phyloP scores from a whole-genome alignment of 2,113 vertebrate genomes.

The Eolophus roseicapilla region DNA sequence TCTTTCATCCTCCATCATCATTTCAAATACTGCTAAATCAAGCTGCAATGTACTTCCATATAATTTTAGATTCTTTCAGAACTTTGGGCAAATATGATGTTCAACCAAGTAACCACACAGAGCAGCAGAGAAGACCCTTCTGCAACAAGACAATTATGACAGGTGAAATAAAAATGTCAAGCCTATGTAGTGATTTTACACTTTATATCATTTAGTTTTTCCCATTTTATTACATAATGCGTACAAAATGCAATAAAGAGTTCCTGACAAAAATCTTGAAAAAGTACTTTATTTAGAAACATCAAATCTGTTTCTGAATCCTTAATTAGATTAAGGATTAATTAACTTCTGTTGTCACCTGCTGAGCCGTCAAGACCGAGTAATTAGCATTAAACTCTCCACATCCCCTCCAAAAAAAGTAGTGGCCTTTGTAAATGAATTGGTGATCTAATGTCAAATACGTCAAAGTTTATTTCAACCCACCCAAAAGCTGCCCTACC shows the following conservation, averaged over 20 bases:
- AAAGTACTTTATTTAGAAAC: neutral
- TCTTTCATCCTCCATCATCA: neutral
- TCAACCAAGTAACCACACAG: neutral
- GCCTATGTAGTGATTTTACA: neutral
- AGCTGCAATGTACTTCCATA: neutral
- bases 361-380: neutral
- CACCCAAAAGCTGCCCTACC: neutral
- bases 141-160: neutral
- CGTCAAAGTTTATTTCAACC: neutral
- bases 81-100: neutral
- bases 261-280: neutral
- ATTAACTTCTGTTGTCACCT: neutral
- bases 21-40: neutral
- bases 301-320: neutral
- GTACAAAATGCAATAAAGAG: neutral
- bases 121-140: neutral
- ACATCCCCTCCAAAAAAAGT: neutral
- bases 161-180: neutral
- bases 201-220: neutral
- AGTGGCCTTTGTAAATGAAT: neutral
- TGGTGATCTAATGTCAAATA: neutral
- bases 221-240: neutral
- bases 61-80: neutral
- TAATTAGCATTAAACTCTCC: neutral
- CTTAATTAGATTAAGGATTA: neutral